These are phyloP conservation scores for Apamea monoglypha DNA, from an alignment of 2,888 invertebrate species.

Conservation along the genomic window DNA sequence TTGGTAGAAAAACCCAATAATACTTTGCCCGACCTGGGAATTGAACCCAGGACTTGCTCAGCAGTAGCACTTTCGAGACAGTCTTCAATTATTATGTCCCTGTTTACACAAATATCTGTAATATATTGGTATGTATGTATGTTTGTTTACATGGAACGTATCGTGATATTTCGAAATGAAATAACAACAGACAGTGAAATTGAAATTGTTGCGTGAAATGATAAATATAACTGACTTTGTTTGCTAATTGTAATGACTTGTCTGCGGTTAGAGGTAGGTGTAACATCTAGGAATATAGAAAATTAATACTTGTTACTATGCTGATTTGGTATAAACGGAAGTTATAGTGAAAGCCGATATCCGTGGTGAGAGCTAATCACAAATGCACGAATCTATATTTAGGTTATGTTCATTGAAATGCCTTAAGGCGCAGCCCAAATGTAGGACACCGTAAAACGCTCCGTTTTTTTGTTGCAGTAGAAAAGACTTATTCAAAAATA, in stretches of 20 bases:
- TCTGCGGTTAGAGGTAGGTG: conserved; percentile 15
- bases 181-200: conserved; percentile 45
- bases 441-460: too few species aligned
- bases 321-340: not conserved
- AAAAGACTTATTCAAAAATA: too few species aligned
- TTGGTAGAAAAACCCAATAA: too few species aligned
- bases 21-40: not conserved
- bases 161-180: conserved; percentile 47
- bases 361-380: not conserved
- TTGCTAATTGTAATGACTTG: conserved; percentile 35
- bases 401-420: not conserved
- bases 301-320: not conserved
- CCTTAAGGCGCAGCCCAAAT: too few species aligned
- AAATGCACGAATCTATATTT: not conserved
- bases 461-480: too few species aligned
- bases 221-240: conserved; percentile 23
- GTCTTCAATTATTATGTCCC: not conserved
- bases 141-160: conserved; percentile 14
- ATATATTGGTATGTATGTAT: not conserved
- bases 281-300: not conserved
- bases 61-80: not conserved
- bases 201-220: conserved; percentile 25
- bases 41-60: not conserved
- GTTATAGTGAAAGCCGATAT: too few species aligned
- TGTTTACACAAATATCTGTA: conserved; percentile 10